Conservation (phyloP, 2,113 vertebrate species). For the Misgurnus mizolepis region DNA sequence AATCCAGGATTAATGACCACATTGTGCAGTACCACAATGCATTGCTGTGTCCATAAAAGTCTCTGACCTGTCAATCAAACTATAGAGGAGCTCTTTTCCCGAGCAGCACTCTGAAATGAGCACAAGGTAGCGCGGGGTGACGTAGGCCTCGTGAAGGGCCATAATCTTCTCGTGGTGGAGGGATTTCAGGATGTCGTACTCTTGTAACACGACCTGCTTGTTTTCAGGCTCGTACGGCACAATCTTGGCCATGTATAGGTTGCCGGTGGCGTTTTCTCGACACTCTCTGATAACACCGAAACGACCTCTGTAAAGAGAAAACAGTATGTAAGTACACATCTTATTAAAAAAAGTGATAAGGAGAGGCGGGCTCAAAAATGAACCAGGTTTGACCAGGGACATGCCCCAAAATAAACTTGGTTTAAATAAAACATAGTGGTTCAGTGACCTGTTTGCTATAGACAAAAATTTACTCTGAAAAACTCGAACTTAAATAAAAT, state of each 20-base stretch:
- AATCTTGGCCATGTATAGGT: constrained; percentile 95
- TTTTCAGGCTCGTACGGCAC: constrained; percentile 88
- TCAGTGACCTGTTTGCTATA: no score
- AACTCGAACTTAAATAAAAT: no score
- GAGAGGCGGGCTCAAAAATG: no score
- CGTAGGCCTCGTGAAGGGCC: constrained; percentile 94
- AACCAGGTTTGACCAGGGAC: no score
- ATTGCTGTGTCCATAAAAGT: no score
- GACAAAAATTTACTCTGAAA: no score
- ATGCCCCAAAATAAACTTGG: no score
- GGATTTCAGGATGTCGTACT: constrained; percentile 93
- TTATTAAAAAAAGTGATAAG: not conserved
- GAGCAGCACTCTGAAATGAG: constrained; percentile 92
- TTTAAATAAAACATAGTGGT: no score
- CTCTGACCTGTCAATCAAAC: constrained; percentile 90
- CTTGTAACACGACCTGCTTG: constrained; percentile 87
- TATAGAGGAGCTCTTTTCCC: constrained; percentile 93
- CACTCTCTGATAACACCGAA: constrained; percentile 94
- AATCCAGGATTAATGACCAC: constrained; percentile 7
- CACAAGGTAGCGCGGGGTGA: constrained; percentile 96
- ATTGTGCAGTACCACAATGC: not conserved
- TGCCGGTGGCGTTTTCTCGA: constrained; percentile 92
- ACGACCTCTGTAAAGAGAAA: constrained; percentile 79
- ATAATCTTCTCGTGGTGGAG: constrained; percentile 93
- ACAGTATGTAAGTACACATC: no score